phyloP scores from a whole-genome alignment of 2,113 vertebrate genomes.

The Microtus pennsylvanicus region DNA sequence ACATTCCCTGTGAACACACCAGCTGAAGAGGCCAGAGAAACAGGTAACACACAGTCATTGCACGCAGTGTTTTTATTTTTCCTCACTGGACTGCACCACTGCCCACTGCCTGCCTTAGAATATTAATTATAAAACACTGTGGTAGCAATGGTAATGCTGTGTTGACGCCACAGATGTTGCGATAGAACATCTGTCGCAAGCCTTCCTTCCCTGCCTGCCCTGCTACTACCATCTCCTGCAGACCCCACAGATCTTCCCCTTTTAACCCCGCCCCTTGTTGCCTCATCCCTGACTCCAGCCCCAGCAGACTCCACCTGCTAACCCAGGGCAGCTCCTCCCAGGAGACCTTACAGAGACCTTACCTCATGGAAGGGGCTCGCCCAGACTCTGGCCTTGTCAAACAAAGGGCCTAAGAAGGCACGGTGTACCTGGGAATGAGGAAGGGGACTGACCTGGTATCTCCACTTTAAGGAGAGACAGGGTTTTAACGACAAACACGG shows the following conservation, averaged over 20 bases:
- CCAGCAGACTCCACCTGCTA: not conserved
- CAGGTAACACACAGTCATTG: too few species aligned
- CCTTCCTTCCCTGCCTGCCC: not conserved
- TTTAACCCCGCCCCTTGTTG: not conserved
- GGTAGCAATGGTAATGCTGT: not conserved
- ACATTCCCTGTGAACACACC: not conserved
- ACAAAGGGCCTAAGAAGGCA: slow-evolving; percentile 12
- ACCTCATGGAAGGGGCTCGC: too few species aligned
- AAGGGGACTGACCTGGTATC: slow-evolving; percentile 85
- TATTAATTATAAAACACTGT: not conserved
- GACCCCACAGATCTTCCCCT: not conserved
- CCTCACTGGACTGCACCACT: not conserved
- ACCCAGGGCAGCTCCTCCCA: not conserved
- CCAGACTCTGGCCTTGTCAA: not conserved
- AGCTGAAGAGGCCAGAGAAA: not conserved
- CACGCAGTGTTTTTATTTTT: not conserved
- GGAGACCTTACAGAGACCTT: not conserved
- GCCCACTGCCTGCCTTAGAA: not conserved
- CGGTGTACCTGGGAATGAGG: not conserved
- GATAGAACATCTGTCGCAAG: not conserved
- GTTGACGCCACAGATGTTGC: not conserved
- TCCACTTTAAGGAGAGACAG: slow-evolving; percentile 88
- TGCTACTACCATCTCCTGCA: not conserved
- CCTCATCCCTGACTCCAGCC: not conserved
- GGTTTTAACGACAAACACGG: slow-evolving; percentile 89